A percentile compares a stretch with the other conserved stretches of the same genome.
Evolutionary conservation across 2,888 invertebrate species (phyloP).

Genomic region (Saturnia japonica): DNA sequence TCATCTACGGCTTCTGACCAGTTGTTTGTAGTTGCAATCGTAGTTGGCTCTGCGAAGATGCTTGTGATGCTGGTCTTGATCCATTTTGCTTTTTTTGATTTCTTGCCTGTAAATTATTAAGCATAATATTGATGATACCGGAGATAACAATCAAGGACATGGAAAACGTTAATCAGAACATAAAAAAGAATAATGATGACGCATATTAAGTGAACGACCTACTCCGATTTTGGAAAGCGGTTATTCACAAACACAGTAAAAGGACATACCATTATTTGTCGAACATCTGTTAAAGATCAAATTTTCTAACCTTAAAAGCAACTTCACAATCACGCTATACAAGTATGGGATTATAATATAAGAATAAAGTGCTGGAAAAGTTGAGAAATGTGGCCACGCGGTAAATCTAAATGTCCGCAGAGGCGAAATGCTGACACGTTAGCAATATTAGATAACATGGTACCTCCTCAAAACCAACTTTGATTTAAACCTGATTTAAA

Average conservation of each 20-base stretch:
- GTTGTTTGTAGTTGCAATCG: slow-evolving; percentile 82
- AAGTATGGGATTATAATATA: slow-evolving; percentile 33
- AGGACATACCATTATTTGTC: slow-evolving; percentile 40
- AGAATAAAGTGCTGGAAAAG: slow-evolving; percentile 49
- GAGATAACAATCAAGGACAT: slow-evolving; percentile 30
- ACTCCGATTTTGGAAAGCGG: slow-evolving; percentile 72
- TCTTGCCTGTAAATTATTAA: slow-evolving; percentile 85
- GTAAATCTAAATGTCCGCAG: slow-evolving; percentile 80
- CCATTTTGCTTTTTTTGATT: slow-evolving; percentile 93
- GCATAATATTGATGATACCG: slow-evolving; percentile 25
- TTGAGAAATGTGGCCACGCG: slow-evolving; percentile 80
- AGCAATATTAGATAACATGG: slow-evolving; percentile 71
- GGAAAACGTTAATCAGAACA: slow-evolving; percentile 38
- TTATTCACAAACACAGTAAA: slow-evolving; percentile 58
- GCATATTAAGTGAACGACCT: slow-evolving; percentile 75
- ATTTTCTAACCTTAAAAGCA: slow-evolving; percentile 37
- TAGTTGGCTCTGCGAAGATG: slow-evolving; percentile 88
- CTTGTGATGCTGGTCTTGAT: slow-evolving; percentile 90
- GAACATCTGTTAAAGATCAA: slow-evolving; percentile 39
- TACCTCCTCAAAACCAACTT: slow-evolving; percentile 34
- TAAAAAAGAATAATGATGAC: slow-evolving; percentile 69
- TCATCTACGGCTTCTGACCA: slow-evolving; percentile 95
- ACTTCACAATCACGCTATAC: slow-evolving; percentile 32
- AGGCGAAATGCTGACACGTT: slow-evolving; percentile 81
- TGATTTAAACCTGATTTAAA: neutral